phyloP scores from a whole-genome alignment of 2,888 invertebrate species.

The Xestia xanthographa region DNA sequence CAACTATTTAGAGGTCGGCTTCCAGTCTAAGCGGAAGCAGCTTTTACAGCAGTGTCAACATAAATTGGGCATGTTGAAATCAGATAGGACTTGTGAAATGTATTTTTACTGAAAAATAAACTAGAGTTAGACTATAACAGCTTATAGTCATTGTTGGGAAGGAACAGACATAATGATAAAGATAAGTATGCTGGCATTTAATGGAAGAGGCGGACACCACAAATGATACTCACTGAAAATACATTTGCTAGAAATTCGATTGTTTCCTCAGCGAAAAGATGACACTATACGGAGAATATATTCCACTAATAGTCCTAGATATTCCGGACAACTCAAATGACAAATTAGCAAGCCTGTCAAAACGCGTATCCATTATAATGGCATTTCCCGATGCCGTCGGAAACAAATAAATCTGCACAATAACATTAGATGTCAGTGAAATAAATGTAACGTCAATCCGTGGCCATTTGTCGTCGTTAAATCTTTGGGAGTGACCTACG shows the following conservation, averaged over 20 bases:
- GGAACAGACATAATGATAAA: background rate
- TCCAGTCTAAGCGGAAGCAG: background rate
- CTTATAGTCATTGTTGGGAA: background rate
- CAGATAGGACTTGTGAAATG: background rate
- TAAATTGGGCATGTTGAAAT: background rate
- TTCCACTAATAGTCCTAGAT: constrained; percentile 20
- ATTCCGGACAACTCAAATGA: constrained; percentile 65
- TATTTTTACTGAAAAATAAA: no score
- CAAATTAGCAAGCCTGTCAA: constrained; percentile 76
- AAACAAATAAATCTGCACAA: constrained; percentile 87
- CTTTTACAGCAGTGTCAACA: background rate
- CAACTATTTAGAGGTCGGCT: background rate
- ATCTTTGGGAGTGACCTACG: constrained; percentile 74
- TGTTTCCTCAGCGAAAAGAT: background rate
- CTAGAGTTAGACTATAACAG: no score
- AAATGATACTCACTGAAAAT: constrained; percentile 5
- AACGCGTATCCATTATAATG: constrained; percentile 81
- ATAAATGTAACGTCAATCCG: constrained; percentile 89
- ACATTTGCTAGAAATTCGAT: background rate
- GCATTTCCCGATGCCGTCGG: constrained; percentile 84
- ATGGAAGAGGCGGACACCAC: constrained; percentile 12
- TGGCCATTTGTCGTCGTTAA: constrained; percentile 86
- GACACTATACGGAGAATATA: constrained; percentile 18
- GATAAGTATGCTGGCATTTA: background rate
- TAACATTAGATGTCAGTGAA: constrained; percentile 83